Evolutionary conservation across 37 sponge, comb jelly and placozoan species (phyloP), one percentile per base, ranked within the genome.

Genomic region (Corticium candelabrum): DNA sequence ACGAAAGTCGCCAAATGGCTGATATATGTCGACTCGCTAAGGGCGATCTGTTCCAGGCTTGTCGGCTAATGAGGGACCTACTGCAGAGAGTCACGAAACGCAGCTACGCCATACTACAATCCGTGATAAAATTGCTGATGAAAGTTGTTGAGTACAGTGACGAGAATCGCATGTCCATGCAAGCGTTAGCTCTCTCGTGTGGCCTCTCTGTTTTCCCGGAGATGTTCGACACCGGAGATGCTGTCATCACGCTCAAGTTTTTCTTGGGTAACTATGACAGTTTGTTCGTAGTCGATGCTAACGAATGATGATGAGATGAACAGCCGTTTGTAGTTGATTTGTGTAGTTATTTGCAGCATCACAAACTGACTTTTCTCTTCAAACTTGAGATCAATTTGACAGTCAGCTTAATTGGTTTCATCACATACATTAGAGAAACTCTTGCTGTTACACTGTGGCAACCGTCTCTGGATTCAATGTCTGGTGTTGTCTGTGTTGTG

Each of bases 151-250:
- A 70, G 73, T 32, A 70, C 5, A 15, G 73, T 34, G 36, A 34
- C 29, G 39, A 89, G n/a, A 89, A 85, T 74, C 82, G 81, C 75
- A 89, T 89, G 90, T 80, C 77, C 32, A 69, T 83, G 1, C 81
- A 78, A 7, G 79, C 90, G 1, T 78, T 89, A 3, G 86, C 82
- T 33, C 80, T 89, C 7, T 83, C 86, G 3, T 89, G 90, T 34
- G 90, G 86, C 3, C 86, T 89, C 40, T 86, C 86, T 27, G 27
- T 89, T n/a, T 89, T 89, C 74, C 90, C 90, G 33, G 67, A 76
- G 67, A 41, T 89, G 40, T n/a, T n/a, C n/a, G 81, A 79, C 33
- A 83, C 90, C 3, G 71, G 80, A n/a, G 37, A 84, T 57, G 85
- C 89, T 4, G 76, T 84, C 1, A 21, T 5, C 27, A 40, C 81